phyloP scores from a whole-genome alignment of 2,113 vertebrate species.

The Lepus americanus region DNA sequence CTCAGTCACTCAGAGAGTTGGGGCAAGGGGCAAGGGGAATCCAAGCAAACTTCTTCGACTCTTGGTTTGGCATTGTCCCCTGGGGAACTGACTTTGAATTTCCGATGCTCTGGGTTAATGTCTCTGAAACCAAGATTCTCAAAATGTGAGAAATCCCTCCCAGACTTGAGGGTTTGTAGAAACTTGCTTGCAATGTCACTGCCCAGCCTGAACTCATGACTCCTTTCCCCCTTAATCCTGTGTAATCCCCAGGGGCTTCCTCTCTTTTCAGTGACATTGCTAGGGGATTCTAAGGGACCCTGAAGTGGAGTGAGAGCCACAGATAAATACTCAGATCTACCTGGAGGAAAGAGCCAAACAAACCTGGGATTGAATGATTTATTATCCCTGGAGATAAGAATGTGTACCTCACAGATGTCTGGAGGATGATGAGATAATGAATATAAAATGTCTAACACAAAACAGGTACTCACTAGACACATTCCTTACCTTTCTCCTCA shows the following conservation, averaged over 20 bases:
- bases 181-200: neutral
- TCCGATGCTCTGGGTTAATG: neutral
- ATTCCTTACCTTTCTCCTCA: neutral
- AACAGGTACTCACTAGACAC: neutral
- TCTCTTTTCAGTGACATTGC: neutral
- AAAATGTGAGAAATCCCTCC: neutral
- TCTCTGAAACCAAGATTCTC: constrained; percentile 41
- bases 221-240: neutral
- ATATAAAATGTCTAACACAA: neutral
- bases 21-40: neutral
- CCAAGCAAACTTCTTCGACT: neutral
- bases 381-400: neutral
- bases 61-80: neutral
- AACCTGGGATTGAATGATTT: neutral
- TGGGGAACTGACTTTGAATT: neutral
- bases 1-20: neutral
- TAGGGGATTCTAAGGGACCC: neutral
- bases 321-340: neutral
- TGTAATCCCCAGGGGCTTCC: neutral
- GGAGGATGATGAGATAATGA: neutral
- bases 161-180: constrained; percentile 40
- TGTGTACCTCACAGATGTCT: neutral
- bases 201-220: neutral
- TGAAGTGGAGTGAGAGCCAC: neutral
- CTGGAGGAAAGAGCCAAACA: neutral